Base-by-base conservation (phyloP, 2,888 invertebrate species). In the Pachydiplax longipennis region DNA sequence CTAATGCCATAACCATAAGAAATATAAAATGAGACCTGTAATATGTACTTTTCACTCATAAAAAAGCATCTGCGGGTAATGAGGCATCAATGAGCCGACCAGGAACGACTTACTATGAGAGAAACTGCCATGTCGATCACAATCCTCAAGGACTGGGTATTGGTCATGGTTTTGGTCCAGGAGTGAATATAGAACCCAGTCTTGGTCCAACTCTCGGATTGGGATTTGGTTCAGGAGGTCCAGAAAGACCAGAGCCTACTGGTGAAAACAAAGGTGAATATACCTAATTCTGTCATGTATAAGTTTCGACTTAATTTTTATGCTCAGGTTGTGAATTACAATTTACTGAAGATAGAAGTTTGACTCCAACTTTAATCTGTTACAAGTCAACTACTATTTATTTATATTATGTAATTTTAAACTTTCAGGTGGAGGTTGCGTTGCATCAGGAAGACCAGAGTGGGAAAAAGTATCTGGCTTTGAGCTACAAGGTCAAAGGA, bases 391-490 rank as follows among this genome's bases (percentile, higher is more conserved):
- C 15, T 18, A 5, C 18, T 53, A 53, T 53, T 53, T 53, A 53
- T 53, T 53, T 53, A 53, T 53, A 18, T 53, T 44, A 44, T 44
- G 6, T 44, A 1, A 44, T 44, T 44, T 44, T 18, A 2, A 4
- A 53, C 3, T 53, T 18, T 80, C 25, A 80, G 90, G 91, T 92
- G 93, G 92, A 90, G 93, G 93, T 58, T 92, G 93, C 31, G 93
- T 93, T 91, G 92, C 92, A 31, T 92, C 92, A 83, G 93, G 94
- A 13, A 91, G 93, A 35, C 92, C 93, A 92, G 93, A 93, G 80
- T 94, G 93, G 92, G 93, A 93, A 92, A 93, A 93, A 92, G 93
- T 93, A 80, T 93, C 93, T 1, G 93, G 94, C 15, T 93, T 93
- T 91, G 93, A 93, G 91, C 92, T 94, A 91, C 92, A 92, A 91